phyloP scores from a whole-genome alignment of 2,797 vertebrate genomes.

The Avahi laniger region DNA sequence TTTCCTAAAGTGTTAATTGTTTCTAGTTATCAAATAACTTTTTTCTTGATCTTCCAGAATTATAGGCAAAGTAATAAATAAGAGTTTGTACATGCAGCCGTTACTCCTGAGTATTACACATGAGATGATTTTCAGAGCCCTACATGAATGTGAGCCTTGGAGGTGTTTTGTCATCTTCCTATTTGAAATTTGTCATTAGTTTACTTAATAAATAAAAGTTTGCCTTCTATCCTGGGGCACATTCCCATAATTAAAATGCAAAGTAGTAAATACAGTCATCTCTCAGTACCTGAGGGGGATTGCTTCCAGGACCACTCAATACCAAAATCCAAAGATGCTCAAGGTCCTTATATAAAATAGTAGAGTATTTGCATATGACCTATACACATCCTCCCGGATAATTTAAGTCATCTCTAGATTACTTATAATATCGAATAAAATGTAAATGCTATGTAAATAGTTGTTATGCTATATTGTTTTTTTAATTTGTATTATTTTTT shows the following conservation, averaged over 20 bases:
- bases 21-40: conserved; percentile 28
- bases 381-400: neutral
- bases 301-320: neutral
- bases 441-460: neutral
- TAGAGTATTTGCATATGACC: neutral
- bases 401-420: neutral
- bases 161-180: conserved; percentile 26
- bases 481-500: neutral
- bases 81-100: conserved; percentile 43
- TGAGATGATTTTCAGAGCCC: conserved; percentile 44
- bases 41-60: conserved; percentile 21
- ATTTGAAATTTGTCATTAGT: conserved; percentile 33
- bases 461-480: neutral
- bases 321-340: neutral
- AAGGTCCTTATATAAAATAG: neutral
- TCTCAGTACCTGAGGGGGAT: neutral
- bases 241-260: conserved; percentile 55
- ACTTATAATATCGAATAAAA: neutral
- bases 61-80: conserved; percentile 34
- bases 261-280: conserved; percentile 23
- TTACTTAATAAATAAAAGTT: conserved; percentile 47
- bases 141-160: neutral
- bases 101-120: conserved; percentile 12
- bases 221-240: conserved; percentile 15
- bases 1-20: conserved; percentile 36